phyloP scores from a whole-genome alignment of 2,888 invertebrate species.

The Ochlodes sylvanus region DNA sequence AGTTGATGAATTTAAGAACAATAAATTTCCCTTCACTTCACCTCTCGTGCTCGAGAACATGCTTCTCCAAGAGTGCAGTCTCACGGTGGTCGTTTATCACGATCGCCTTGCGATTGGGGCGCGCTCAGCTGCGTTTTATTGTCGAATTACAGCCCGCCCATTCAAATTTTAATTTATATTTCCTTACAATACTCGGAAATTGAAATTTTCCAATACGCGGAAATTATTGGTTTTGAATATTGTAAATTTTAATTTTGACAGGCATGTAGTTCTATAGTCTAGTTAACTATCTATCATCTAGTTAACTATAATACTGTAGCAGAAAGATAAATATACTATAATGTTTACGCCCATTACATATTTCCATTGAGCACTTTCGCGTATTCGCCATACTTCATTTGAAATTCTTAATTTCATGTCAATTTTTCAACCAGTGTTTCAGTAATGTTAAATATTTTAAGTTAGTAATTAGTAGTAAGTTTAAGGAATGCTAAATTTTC shows the following conservation, averaged over 20 bases:
- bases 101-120: constrained; percentile 80
- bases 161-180: constrained; percentile 75
- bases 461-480: too few relatives aligned
- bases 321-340: too few relatives aligned
- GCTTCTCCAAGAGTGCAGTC: constrained; percentile 73
- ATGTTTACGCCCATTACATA: too few relatives aligned
- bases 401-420: too few relatives aligned
- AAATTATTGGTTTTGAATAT: neutral
- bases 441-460: too few relatives aligned
- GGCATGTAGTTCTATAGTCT: too few relatives aligned
- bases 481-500: too few relatives aligned
- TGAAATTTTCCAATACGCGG: constrained; percentile 47
- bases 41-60: constrained; percentile 25
- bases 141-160: constrained; percentile 74
- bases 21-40: constrained; percentile 42
- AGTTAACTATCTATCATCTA: too few relatives aligned
- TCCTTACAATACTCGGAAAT: constrained; percentile 58
- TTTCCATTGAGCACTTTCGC: too few relatives aligned
- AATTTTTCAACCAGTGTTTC: too few relatives aligned
- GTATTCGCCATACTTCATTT: too few relatives aligned
- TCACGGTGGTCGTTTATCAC: constrained; percentile 83
- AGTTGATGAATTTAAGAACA: constrained; percentile 24
- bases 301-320: too few relatives aligned
- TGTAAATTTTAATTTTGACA: neutral
- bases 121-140: constrained; percentile 84